Evolutionary conservation across 92 coral and sea anemone species (phyloP).

Genomic region (Plumapathes pennacea): DNA sequence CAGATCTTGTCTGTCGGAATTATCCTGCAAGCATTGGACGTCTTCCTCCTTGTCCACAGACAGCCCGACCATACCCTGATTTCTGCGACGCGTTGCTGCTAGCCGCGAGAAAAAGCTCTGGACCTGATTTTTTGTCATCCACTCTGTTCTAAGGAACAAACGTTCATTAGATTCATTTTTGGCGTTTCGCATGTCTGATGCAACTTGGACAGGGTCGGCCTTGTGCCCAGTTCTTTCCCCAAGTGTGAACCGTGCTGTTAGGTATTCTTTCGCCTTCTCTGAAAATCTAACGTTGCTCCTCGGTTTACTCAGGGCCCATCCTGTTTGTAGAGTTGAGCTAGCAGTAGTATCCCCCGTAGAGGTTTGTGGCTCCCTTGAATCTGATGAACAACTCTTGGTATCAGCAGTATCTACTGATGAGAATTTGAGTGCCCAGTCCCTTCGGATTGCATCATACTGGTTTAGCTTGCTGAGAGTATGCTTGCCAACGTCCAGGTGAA

Average conservation of each 20-base stretch:
- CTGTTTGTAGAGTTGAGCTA: slow-evolving; percentile 34
- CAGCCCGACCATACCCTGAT: slow-evolving; percentile 40
- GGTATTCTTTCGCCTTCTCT: slow-evolving; percentile 61
- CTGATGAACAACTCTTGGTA: slow-evolving; percentile 5
- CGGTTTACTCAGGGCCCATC: slow-evolving; percentile 67
- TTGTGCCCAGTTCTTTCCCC: slow-evolving; percentile 70
- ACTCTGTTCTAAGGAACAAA: slow-evolving; percentile 58
- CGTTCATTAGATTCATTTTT: slow-evolving; percentile 37
- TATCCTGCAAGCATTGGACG: slow-evolving; percentile 50
- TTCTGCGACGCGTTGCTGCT: slow-evolving; percentile 63
- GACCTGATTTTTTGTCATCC: slow-evolving; percentile 59
- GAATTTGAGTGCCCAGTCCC: slow-evolving; percentile 63
- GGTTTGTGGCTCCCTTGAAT: slow-evolving; percentile 1
- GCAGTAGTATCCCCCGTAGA: slow-evolving; percentile 1
- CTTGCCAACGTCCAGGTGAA: slow-evolving; percentile 64
- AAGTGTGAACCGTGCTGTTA: slow-evolving; percentile 58
- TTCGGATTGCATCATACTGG: slow-evolving; percentile 60
- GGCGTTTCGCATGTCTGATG: slow-evolving; percentile 54
- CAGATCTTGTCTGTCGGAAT: slow-evolving; percentile 46
- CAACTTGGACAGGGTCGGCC: slow-evolving; percentile 67
- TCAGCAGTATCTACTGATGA: slow-evolving; percentile 43
- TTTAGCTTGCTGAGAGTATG: slow-evolving; percentile 35
- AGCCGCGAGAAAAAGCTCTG: slow-evolving; percentile 70
- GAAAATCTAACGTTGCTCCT: slow-evolving; percentile 57
- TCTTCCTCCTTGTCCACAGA: slow-evolving; percentile 58